These are phyloP conservation scores for Myrmecobius fasciatus DNA, from an alignment of 2,113 vertebrate genomes.

Conservation along the genomic window DNA sequence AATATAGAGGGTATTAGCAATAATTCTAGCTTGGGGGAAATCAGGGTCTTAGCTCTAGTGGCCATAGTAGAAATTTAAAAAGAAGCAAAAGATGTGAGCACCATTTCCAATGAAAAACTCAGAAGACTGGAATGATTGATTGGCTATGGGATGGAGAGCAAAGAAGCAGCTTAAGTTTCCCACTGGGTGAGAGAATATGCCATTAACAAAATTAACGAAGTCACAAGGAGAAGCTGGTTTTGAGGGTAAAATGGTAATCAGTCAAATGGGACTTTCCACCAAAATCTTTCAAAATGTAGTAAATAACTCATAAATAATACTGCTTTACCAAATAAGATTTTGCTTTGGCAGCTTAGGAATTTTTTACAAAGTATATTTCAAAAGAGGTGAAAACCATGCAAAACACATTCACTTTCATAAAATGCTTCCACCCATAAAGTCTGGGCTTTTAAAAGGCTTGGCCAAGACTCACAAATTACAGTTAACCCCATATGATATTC, in stretches of 20 bases:
- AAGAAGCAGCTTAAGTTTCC: neutral
- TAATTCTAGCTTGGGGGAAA: neutral
- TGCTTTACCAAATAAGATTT: neutral
- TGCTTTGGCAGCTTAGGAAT: neutral
- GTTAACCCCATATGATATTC: constrained; percentile 1
- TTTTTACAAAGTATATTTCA: neutral
- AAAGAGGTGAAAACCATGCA: neutral
- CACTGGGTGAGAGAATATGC: neutral
- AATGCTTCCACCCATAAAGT: neutral
- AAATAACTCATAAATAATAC: neutral
- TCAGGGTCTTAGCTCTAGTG: neutral
- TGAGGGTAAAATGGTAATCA: neutral
- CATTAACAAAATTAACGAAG: neutral
- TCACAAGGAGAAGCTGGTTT: neutral
- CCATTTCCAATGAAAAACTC: neutral
- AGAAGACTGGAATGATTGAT: neutral
- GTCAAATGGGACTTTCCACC: neutral
- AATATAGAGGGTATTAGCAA: neutral
- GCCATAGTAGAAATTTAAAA: neutral
- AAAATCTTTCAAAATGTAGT: neutral
- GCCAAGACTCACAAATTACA: neutral
- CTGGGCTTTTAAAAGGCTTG: neutral
- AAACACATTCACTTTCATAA: neutral
- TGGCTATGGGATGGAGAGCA: neutral
- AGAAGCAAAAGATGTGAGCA: neutral